These are phyloP conservation scores for Platycheirus rosarum DNA, from an alignment of 2,888 invertebrate genomes.

Conservation along the genomic window DNA sequence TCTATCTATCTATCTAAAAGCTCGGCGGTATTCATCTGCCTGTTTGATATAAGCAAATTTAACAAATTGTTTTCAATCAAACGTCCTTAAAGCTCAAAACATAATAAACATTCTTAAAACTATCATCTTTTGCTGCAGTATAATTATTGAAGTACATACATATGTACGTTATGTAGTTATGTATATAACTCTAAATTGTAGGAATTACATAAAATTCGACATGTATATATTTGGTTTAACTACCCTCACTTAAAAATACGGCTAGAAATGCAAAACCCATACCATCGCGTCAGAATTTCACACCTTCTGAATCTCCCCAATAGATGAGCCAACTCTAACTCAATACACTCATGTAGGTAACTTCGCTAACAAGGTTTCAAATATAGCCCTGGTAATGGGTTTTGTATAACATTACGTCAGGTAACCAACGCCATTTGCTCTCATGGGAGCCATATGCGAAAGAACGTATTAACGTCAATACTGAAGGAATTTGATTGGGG, in stretches of 20 bases:
- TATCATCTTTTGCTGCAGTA: too few species aligned
- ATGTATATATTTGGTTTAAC: constrained; percentile 26
- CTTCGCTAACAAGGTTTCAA: not conserved
- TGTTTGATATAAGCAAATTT: too few species aligned
- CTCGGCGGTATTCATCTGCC: too few species aligned
- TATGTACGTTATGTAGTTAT: too few species aligned
- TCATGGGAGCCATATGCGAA: constrained; percentile 53
- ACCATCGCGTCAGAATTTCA: not conserved
- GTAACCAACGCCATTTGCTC: constrained; percentile 10
- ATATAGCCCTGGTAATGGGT: constrained; percentile 11
- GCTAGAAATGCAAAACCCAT: not conserved
- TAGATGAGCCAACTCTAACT: not conserved
- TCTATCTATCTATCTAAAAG: too few species aligned
- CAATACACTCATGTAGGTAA: not conserved
- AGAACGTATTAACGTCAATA: constrained; percentile 47
- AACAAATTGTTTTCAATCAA: too few species aligned
- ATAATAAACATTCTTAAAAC: too few species aligned
- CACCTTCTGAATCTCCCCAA: not conserved
- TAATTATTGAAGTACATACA: too few species aligned
- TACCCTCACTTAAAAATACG: not conserved
- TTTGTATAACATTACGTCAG: not conserved
- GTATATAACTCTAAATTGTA: too few species aligned
- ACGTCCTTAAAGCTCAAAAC: too few species aligned
- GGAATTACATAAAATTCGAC: too few species aligned
- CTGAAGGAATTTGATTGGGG: constrained; percentile 81